Base-by-base conservation (phyloP, 2,888 invertebrate genomes). In the Conus canariensis region DNA sequence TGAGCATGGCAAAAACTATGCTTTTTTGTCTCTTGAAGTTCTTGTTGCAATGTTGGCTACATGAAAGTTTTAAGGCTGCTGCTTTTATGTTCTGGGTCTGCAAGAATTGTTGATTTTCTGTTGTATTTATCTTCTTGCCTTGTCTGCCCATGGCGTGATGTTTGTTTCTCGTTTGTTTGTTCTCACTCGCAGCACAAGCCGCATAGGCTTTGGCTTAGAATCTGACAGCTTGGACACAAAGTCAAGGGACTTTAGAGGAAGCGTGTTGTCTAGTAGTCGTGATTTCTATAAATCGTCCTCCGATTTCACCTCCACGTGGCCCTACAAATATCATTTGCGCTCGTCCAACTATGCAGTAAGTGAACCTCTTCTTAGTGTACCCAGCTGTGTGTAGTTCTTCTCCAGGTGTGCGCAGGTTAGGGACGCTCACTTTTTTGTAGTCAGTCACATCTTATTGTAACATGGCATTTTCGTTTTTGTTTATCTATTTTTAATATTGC, bases 311-410 rank as follows among this genome's bases (percentile, higher is more conserved):
- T 91, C 93, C 90, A 92, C 94, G 70, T 95, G 95, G 95, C 94
- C 95, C 80, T 94, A 94, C 93, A 95, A 95, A 94, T 95, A 95
- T 93, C 94, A 94, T 91, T 94, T 94, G 90, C 93, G 94, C 85
- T 93, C 86, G 19, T 67, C 93, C 88, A 92, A 93, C 85, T 91
- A 93, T 45, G 93, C 94, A 91, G 94, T 94, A 94, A 94, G 94
- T 93, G 88, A 86, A 56, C 22, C 82, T 19, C 82, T 30, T 56
- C 82, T 19, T 83, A 58, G 82, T 83, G 82, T 58, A 83, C 7
- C 82, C 10, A 19, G 80, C 80, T 80, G 80, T 80, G 19, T 80
- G 45, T 70, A 67, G 19, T 85, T 64, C 77, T n/a, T 19, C n/a
- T 10, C 87, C n/a, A 10, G 30, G 19, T 56, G 70, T 77, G 58